phyloP scores from a whole-genome alignment of 1,140 invertebrate genomes.

The Danaus melanippus region DNA sequence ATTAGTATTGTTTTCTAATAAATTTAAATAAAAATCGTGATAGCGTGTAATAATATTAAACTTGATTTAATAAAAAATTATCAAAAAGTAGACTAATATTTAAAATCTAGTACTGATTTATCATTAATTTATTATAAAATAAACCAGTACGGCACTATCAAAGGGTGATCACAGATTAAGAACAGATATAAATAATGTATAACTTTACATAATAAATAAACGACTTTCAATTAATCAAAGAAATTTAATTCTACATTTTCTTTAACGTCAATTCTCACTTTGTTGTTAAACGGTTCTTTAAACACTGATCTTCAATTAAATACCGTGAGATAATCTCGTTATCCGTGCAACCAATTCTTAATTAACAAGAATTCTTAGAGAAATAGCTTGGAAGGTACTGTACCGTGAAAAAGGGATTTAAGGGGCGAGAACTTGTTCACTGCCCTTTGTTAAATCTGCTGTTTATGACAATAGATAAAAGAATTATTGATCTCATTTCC shows the following conservation, averaged over 20 bases:
- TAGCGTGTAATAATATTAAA: no score
- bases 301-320: constrained; percentile 51
- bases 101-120: no score
- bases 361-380: constrained; percentile 59
- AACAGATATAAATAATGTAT: neutral
- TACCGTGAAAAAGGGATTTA: constrained; percentile 47
- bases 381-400: constrained; percentile 38
- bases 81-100: no score
- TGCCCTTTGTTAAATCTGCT: constrained; percentile 38
- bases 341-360: constrained; percentile 49
- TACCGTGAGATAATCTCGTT: constrained; percentile 56
- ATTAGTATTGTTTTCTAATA: no score
- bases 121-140: no score
- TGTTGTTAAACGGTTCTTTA: constrained; percentile 37
- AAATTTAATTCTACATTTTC: constrained; percentile 23
- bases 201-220: constrained; percentile 4
- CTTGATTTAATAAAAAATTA: no score
- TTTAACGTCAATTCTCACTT: constrained; percentile 32
- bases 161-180: no score
- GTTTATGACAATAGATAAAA: constrained; percentile 31
- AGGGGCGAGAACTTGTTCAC: constrained; percentile 35
- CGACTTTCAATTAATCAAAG: constrained; percentile 2
- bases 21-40: no score
- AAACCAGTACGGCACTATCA: no score
- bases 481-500: constrained; percentile 26